phyloP scores from a whole-genome alignment of 2,113 vertebrate species.

The Hymenochirus boettgeri region DNA sequence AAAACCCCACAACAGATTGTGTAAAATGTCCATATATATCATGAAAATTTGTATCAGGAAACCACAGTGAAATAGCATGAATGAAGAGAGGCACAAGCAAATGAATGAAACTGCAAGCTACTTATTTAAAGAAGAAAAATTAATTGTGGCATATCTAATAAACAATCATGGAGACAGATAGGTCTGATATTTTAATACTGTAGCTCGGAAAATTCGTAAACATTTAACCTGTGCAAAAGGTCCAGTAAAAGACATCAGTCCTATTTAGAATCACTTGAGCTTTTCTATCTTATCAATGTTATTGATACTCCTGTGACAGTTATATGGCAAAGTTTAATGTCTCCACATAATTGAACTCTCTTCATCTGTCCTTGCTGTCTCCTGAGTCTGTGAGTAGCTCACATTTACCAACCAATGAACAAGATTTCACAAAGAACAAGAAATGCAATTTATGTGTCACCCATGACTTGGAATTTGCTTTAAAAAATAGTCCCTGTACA shows the following conservation, averaged over 20 bases:
- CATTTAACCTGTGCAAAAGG: background rate
- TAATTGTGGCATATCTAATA: no score
- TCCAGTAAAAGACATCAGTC: background rate
- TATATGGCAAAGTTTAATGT: constrained; percentile 5
- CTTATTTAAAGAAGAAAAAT: no score
- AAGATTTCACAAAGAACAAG: background rate
- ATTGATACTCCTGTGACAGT: background rate
- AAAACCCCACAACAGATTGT: no score
- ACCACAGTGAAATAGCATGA: no score
- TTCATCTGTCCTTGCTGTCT: background rate
- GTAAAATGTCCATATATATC: no score
- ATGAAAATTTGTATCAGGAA: no score
- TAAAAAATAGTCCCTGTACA: background rate
- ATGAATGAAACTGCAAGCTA: no score
- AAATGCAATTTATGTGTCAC: background rate
- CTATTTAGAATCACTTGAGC: background rate
- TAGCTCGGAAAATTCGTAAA: background rate
- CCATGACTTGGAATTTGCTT: background rate
- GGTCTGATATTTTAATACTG: background rate
- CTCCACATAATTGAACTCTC: background rate
- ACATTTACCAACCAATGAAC: background rate
- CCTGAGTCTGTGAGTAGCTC: background rate
- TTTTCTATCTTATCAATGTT: background rate
- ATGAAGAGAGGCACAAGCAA: no score
- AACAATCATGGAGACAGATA: no score